Conservation (phyloP, 1,140 invertebrate species). For the Elymnias hypermnestra region DNA sequence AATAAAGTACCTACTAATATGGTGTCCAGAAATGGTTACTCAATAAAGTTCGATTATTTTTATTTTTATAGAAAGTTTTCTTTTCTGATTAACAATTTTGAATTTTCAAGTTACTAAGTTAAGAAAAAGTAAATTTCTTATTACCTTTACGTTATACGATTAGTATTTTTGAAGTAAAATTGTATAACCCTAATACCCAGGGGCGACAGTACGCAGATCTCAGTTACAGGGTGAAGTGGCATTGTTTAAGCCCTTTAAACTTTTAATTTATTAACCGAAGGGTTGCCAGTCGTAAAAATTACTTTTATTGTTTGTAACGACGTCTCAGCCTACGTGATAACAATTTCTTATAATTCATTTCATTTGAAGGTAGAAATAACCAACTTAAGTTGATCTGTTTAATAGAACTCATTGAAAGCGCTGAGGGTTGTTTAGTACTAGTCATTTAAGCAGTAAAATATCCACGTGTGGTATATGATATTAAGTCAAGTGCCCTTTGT, state of each 20-base stretch:
- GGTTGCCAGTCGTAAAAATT: conserved; percentile 70
- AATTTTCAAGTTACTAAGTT: too few species aligned
- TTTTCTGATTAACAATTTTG: too few species aligned
- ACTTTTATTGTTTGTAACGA: conserved; percentile 72
- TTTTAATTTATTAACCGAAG: conserved; percentile 70
- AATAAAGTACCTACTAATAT: too few species aligned
- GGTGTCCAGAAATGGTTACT: too few species aligned
- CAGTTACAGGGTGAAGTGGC: conserved; percentile 47
- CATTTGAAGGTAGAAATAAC: conserved; percentile 21
- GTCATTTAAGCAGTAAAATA: conserved; percentile 1
- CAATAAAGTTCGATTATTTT: too few species aligned
- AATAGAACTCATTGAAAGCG: neutral
- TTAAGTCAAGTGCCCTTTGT: conserved; percentile 57
- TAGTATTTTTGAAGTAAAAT: too few species aligned
- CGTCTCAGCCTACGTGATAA: conserved; percentile 70
- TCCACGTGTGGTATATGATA: conserved; percentile 36
- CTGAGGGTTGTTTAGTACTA: neutral
- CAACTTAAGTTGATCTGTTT: conserved; percentile 24
- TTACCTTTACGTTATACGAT: too few species aligned
- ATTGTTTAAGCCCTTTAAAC: conserved; percentile 62
- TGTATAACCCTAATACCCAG: conserved; percentile 36
- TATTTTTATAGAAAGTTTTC: too few species aligned
- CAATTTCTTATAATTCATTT: conserved; percentile 66
- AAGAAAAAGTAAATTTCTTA: too few species aligned
- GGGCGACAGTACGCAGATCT: conserved; percentile 52